Percentiles rank a stretch among this genome's conserved stretches.
Evolutionary conservation across 2,888 invertebrate species (phyloP).

Genomic region (Amphipyra berbera): DNA sequence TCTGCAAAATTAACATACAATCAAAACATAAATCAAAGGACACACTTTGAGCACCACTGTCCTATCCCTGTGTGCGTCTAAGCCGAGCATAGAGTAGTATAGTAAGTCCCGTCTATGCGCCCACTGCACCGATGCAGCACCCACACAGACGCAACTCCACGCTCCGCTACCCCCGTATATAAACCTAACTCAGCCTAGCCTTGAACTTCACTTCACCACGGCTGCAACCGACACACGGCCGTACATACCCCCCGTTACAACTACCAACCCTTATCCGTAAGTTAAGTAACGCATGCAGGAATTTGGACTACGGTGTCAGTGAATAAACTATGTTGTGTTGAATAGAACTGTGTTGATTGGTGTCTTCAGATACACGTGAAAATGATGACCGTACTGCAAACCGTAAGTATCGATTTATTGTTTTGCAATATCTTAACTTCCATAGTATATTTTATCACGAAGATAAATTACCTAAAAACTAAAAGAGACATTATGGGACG

Average conservation of each 20-base stretch:
- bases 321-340: slow-evolving; percentile 68
- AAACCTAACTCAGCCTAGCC: slow-evolving; percentile 80
- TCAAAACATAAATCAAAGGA: slow-evolving; percentile 22
- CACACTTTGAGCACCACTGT: slow-evolving; percentile 39
- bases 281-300: slow-evolving; percentile 28
- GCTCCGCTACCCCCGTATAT: slow-evolving; percentile 88
- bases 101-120: slow-evolving; percentile 49
- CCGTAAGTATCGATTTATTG: slow-evolving; percentile 70
- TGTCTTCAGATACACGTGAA: slow-evolving; percentile 68
- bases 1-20: slow-evolving; percentile 8
- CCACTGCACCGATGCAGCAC: slow-evolving; percentile 65
- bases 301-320: slow-evolving; percentile 63
- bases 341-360: slow-evolving; percentile 71
- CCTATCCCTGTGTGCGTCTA: slow-evolving; percentile 69
- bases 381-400: slow-evolving; percentile 80
- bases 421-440: slow-evolving; percentile 3
- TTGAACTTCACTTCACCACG: slow-evolving; percentile 88
- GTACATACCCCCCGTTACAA: slow-evolving; percentile 43
- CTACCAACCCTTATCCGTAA: slow-evolving; percentile 47
- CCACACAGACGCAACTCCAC: slow-evolving; percentile 73
- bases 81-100: too few relatives aligned
- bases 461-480: background rate
- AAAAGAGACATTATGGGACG: too few relatives aligned
- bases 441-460: background rate
- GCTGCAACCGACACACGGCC: slow-evolving; percentile 62